A percentile compares a stretch with the other conserved stretches of the same genome.
Evolutionary conservation across 2,888 invertebrate species (phyloP).

Genomic region (Pristionchus japonicus): DNA sequence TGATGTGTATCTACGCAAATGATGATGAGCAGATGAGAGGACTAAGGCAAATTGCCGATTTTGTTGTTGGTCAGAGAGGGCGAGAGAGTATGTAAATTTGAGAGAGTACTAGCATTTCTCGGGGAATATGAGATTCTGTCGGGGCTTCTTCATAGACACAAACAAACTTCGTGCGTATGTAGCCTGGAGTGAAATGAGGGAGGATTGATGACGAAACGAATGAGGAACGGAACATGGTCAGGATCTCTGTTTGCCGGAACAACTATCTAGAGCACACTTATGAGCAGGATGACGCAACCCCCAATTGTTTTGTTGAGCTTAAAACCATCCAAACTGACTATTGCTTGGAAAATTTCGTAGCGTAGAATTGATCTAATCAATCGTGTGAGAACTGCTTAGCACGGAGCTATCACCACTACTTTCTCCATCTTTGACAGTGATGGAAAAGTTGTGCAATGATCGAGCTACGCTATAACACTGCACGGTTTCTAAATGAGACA

Average conservation of each 20-base stretch:
- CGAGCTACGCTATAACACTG: background rate
- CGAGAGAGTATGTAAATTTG: background rate
- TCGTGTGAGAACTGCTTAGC: background rate
- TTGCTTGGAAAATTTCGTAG: too few species aligned
- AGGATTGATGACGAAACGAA: background rate
- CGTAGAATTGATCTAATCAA: background rate
- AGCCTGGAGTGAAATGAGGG: background rate
- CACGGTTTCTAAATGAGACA: background rate
- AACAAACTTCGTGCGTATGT: background rate
- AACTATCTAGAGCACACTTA: too few species aligned
- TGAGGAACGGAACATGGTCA: too few species aligned
- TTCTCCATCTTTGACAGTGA: background rate
- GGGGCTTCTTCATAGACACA: background rate
- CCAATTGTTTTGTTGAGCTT: too few species aligned
- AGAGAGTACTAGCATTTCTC: background rate
- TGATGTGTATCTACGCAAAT: background rate
- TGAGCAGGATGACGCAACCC: too few species aligned
- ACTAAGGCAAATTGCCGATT: background rate
- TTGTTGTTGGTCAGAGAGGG: background rate
- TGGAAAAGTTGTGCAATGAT: background rate
- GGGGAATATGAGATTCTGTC: background rate
- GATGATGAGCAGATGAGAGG: too few species aligned
- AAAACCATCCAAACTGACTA: too few species aligned
- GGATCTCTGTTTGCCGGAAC: too few species aligned
- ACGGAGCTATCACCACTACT: background rate